Base-by-base conservation (phyloP, 2,797 vertebrate species). In the Natrix natrix region DNA sequence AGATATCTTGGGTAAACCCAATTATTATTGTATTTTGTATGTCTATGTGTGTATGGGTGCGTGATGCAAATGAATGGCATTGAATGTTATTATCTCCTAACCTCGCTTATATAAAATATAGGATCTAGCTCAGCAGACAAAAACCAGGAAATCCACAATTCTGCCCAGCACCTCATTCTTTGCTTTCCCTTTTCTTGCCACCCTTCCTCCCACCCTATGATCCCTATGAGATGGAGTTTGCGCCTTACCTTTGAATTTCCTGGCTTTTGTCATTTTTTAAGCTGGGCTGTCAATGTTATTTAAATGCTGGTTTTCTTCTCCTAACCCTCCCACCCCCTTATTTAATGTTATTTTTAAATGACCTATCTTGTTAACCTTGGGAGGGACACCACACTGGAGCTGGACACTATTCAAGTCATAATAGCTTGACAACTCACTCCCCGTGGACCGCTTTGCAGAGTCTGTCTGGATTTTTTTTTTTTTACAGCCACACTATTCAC, bases 321-420 rank as follows among this genome's bases (percentile, higher is more conserved):
- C 66, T 89, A 20, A 28, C 90, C 4, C 0, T 0, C 0, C 2
- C 4, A 2, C 0, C 24, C 90, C 90, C 83, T 37, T 95, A 94
- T 95, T 93, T 95, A 93, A 93, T 91, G 66, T 93, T 97, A 91
- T 96, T 97, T 97, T 97, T 95, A 95, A 94, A 91, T 92, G 92
- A 96, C 94, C 93, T 92, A 11, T 93, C 94, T 94, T 94, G 91
- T 96, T 97, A 96, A 97, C 91, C 91, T 95, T 92, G 32, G 56
- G 90, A 89, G 93, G 93, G 86, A 93, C 32, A 93, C 95, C 93
- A 93, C 60, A 94, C 54, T 88, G 74, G 78, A 97, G 78, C 91
- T 95, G 93, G 96, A 95, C 96, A 43, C 2, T 57, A 93, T 91
- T 96, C 86, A 96, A 96, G 91, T 92, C 95, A 94, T 92, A 95